Evolutionary conservation across 2,797 vertebrate genomes (phyloP).

Genomic region (Arnoldichthys spilopterus): DNA sequence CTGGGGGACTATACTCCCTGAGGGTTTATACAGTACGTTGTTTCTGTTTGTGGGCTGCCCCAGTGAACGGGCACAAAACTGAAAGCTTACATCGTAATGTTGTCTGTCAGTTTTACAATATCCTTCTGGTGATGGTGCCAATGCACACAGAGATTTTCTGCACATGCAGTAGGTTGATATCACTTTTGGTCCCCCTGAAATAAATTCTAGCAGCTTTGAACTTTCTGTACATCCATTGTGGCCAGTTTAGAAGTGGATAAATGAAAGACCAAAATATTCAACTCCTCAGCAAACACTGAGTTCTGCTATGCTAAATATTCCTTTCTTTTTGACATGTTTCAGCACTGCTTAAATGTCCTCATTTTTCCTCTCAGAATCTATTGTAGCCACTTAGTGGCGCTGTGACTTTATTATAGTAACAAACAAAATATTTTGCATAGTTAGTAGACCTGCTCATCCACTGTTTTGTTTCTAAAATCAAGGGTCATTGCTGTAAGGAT

Average conservation of each 20-base stretch:
- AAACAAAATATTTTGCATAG: too few species aligned
- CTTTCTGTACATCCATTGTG: too few species aligned
- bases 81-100: background rate
- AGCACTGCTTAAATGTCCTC: background rate
- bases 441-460: too few species aligned
- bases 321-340: background rate
- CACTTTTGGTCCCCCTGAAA: too few species aligned
- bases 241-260: too few species aligned
- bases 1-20: background rate
- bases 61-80: background rate
- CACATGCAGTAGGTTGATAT: too few species aligned
- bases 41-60: background rate
- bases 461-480: too few species aligned
- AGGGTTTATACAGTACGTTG: background rate
- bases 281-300: too few species aligned
- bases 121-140: background rate
- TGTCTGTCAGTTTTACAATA: background rate
- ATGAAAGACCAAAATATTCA: too few species aligned
- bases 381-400: constrained; percentile 11
- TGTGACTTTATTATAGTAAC: background rate
- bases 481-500: too few species aligned
- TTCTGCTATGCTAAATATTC: background rate
- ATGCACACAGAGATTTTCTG: too few species aligned
- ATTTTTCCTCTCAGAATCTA: background rate
- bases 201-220: too few species aligned